A percentile compares a stretch with the other conserved stretches of the same genome.
phyloP scores from a whole-genome alignment of 2,113 vertebrate genomes.

The Paedocypris sp. region DNA sequence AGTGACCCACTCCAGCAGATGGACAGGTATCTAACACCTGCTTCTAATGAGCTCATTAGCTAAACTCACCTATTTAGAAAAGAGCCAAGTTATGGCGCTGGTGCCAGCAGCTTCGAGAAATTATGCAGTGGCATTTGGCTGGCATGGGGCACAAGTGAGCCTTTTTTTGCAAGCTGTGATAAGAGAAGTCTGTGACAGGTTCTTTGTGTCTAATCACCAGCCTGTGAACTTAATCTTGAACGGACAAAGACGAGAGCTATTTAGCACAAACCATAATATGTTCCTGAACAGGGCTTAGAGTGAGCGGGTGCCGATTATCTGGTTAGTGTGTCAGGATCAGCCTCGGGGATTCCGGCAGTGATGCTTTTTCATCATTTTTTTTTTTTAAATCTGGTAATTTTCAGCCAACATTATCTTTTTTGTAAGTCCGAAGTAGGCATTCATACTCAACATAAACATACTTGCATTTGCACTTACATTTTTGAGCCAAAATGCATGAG shows the following conservation, averaged over 20 bases:
- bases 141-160: conserved; percentile 8
- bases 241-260: not conserved
- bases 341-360: not conserved
- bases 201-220: conserved; percentile 11
- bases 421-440: too few species aligned
- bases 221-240: conserved; percentile 13
- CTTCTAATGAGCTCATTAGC: conserved; percentile 31
- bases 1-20: conserved; percentile 20
- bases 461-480: too few species aligned
- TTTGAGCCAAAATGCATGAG: too few species aligned
- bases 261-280: not conserved
- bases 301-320: not conserved
- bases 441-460: too few species aligned
- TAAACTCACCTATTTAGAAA: conserved; percentile 19
- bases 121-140: conserved; percentile 20
- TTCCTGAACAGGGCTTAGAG: conserved; percentile 5
- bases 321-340: not conserved
- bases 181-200: not conserved
- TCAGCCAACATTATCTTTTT: not conserved
- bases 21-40: conserved; percentile 33
- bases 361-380: too few species aligned
- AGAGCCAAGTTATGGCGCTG: not conserved
- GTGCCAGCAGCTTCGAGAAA: conserved; percentile 13
- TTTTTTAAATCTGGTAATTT: not conserved
- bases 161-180: conserved; percentile 4